These are phyloP conservation scores for Picathartes gymnocephalus DNA, from an alignment of 2,113 vertebrate species.

Conservation along the genomic window DNA sequence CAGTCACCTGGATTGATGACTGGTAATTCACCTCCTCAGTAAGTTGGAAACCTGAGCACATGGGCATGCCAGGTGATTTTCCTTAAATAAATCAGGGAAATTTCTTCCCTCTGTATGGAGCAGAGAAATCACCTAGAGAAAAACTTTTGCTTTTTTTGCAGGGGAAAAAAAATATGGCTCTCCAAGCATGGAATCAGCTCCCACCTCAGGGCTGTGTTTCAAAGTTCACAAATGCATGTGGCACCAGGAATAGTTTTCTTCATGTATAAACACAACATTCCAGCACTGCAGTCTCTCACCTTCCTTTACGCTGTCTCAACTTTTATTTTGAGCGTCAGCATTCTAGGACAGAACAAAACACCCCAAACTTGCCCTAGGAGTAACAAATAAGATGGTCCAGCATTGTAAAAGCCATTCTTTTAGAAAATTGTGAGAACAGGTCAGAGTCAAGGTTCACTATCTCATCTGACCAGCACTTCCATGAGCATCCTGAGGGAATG, in stretches of 20 bases:
- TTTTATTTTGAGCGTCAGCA: not conserved
- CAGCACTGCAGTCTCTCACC: not conserved
- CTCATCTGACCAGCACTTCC: not conserved
- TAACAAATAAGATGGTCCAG: not conserved
- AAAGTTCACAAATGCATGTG: not conserved
- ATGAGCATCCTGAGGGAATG: not conserved
- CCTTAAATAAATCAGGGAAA: not conserved
- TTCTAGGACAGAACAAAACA: not conserved
- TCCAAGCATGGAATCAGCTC: not conserved
- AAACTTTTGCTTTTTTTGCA: not conserved
- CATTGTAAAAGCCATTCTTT: not conserved
- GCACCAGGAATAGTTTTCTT: not conserved
- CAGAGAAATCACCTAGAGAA: not conserved
- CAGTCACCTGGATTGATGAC: not conserved
- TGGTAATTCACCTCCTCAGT: not conserved
- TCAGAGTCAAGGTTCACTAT: not conserved
- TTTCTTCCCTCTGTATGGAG: not conserved
- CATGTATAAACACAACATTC: not conserved
- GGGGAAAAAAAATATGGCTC: not conserved
- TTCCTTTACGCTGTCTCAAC: not conserved
- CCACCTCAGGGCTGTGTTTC: not conserved
- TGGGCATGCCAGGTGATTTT: not conserved
- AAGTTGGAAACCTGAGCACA: not conserved
- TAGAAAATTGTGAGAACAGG: accelerated
- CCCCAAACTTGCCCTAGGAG: not conserved